A percentile compares a stretch with the other conserved stretches of the same genome.
phyloP scores from a whole-genome alignment of 2,888 invertebrate species.

The Oxycera nigricornis region DNA sequence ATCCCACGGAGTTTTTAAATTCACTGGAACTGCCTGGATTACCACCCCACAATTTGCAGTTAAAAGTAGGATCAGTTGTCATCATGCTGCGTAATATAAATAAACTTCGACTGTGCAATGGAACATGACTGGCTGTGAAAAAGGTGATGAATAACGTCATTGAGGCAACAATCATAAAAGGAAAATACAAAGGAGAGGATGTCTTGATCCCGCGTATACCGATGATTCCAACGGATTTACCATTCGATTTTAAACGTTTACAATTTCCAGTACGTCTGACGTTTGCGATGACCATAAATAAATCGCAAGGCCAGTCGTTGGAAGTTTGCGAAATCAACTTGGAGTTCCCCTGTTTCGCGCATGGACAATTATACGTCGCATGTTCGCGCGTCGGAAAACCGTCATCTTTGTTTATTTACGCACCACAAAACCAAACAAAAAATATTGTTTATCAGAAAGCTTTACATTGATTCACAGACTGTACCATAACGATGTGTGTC shows the following conservation, averaged over 20 bases:
- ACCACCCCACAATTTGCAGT: no score
- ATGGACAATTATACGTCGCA: slow-evolving; percentile 54
- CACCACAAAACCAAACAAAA: no score
- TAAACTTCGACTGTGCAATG: slow-evolving; percentile 51
- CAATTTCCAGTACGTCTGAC: slow-evolving; percentile 53
- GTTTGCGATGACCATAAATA: slow-evolving; percentile 55
- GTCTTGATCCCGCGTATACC: no score
- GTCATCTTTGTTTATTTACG: slow-evolving; percentile 41
- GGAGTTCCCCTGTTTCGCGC: slow-evolving; percentile 51
- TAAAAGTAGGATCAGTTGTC: slow-evolving; percentile 50
- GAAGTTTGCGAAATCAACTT: slow-evolving; percentile 51
- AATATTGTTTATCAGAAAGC: slow-evolving; percentile 39
- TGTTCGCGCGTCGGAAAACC: slow-evolving; percentile 50
- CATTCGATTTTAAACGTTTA: slow-evolving; percentile 51
- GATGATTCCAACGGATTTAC: no score
- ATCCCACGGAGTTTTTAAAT: no score
- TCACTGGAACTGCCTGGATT: no score
- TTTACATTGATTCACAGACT: neutral
- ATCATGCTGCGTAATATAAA: slow-evolving; percentile 51
- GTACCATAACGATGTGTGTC: neutral
- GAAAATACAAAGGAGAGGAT: slow-evolving; percentile 47
- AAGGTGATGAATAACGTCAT: no score
- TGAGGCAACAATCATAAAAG: slow-evolving; percentile 49
- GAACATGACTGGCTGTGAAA: slow-evolving; percentile 50
- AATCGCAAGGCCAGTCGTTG: slow-evolving; percentile 54